Conservation (phyloP, 2,113 vertebrate species). For the Chrysemys picta region DNA sequence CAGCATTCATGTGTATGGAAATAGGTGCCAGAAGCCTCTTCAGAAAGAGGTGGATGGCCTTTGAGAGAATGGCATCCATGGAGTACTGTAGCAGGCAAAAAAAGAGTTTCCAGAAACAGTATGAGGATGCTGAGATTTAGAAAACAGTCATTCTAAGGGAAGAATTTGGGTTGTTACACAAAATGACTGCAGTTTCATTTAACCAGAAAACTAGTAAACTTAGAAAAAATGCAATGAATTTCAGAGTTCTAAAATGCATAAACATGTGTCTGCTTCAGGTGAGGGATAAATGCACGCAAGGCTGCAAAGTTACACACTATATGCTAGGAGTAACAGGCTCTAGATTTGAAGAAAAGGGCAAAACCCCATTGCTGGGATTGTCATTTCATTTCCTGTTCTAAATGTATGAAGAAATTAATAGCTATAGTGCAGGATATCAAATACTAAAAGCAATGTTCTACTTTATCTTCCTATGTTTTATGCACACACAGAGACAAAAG, state of each 20-base stretch:
- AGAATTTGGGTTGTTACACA: not conserved
- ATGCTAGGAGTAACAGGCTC: not conserved
- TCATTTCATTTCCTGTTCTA: not conserved
- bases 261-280: not conserved
- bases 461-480: not conserved
- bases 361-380: not conserved
- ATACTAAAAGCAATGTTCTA: not conserved
- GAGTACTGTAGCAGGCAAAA: not conserved
- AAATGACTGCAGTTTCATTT: not conserved
- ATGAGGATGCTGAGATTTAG: not conserved
- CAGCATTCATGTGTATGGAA: not conserved
- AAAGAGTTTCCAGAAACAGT: not conserved
- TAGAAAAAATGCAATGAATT: too few relatives aligned
- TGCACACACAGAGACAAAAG: fast-evolving
- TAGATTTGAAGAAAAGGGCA: not conserved
- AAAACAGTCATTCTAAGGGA: not conserved
- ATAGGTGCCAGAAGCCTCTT: not conserved
- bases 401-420: conserved; percentile 26
- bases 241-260: not conserved
- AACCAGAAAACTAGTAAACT: not conserved
- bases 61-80: too few relatives aligned
- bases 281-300: not conserved
- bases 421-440: not conserved
- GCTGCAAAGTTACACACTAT: not conserved
- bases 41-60: too few relatives aligned